Evolutionary conservation across 1,140 invertebrate genomes (phyloP).

Genomic region (Scaptomyza graminum): DNA sequence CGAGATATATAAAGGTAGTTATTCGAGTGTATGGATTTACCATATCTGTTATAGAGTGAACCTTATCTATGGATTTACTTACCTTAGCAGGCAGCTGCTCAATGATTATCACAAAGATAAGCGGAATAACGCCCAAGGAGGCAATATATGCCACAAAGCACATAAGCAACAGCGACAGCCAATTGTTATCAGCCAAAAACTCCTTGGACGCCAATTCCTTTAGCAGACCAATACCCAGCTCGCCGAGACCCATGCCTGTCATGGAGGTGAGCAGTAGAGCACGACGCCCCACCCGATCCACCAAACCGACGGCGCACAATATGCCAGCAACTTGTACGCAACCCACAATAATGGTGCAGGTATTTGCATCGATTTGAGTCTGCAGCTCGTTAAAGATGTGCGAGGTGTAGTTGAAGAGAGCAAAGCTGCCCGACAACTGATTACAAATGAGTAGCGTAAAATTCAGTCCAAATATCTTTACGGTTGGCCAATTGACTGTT

Average conservation of each 20-base stretch:
- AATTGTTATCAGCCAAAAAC: conserved; percentile 49
- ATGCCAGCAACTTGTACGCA: conserved; percentile 65
- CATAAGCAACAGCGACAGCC: conserved; percentile 64
- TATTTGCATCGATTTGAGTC: conserved; percentile 85
- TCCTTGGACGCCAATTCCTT: conserved; percentile 32
- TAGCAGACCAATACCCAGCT: conserved; percentile 52
- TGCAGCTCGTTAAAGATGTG: conserved; percentile 88
- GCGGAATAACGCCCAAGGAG: conserved; percentile 56
- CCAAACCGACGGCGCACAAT: conserved; percentile 44
- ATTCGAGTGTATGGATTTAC: too few species aligned
- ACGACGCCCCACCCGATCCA: conserved; percentile 65
- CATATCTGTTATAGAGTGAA: not conserved
- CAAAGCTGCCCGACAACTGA: conserved; percentile 84
- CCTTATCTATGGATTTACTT: conserved; percentile 1
- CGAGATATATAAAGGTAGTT: too few species aligned
- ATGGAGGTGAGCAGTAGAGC: conserved; percentile 61
- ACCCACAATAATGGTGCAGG: conserved; percentile 90
- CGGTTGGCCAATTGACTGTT: conserved; percentile 55
- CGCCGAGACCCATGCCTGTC: conserved; percentile 57
- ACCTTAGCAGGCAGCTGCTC: conserved; percentile 70
- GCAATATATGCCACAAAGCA: conserved; percentile 54
- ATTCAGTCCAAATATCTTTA: conserved; percentile 63
- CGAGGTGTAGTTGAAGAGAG: conserved; percentile 85
- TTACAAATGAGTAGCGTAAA: conserved; percentile 62
- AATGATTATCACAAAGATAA: conserved; percentile 63